Evolutionary conservation across 2,113 vertebrate genomes (phyloP).

Genomic region (Struthidea cinerea): DNA sequence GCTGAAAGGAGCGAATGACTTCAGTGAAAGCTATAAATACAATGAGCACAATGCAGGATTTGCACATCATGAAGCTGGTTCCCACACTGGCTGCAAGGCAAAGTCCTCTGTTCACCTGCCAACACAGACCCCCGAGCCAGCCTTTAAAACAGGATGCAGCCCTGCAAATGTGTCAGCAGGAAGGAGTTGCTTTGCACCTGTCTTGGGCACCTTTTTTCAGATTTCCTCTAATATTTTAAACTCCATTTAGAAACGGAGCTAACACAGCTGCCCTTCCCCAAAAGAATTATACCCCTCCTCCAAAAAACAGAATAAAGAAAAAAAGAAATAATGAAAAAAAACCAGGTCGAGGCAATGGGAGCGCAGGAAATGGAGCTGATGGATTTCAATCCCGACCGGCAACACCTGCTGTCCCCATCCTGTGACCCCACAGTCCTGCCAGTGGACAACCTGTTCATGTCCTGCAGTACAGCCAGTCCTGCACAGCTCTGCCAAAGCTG

Average conservation of each 20-base stretch:
- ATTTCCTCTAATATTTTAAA: slow-evolving; percentile 40
- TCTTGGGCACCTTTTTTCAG: neutral
- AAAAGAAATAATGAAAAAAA: neutral
- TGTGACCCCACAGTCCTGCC: neutral
- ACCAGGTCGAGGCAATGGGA: neutral
- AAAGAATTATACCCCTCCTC: neutral
- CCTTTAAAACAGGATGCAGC: slow-evolving; percentile 34
- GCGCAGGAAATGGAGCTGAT: neutral
- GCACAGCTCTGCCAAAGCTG: neutral
- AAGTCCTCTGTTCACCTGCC: slow-evolving; percentile 31
- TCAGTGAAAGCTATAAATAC: neutral
- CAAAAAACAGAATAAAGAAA: neutral
- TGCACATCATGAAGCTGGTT: neutral
- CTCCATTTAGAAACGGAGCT: neutral
- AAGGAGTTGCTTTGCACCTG: slow-evolving; percentile 13
- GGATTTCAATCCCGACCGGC: neutral
- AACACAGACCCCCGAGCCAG: neutral
- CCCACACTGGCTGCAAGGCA: neutral
- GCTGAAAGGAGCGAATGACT: neutral
- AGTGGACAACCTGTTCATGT: neutral
- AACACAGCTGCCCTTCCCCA: neutral
- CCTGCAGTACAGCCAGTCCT: neutral
- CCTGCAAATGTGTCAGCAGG: neutral
- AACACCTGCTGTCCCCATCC: slow-evolving; percentile 37
- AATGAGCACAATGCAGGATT: neutral